Evolutionary conservation across 2,888 invertebrate species (phyloP), one percentile per base, ranked within the genome.

Genomic region (Brassicogethes aeneus): DNA sequence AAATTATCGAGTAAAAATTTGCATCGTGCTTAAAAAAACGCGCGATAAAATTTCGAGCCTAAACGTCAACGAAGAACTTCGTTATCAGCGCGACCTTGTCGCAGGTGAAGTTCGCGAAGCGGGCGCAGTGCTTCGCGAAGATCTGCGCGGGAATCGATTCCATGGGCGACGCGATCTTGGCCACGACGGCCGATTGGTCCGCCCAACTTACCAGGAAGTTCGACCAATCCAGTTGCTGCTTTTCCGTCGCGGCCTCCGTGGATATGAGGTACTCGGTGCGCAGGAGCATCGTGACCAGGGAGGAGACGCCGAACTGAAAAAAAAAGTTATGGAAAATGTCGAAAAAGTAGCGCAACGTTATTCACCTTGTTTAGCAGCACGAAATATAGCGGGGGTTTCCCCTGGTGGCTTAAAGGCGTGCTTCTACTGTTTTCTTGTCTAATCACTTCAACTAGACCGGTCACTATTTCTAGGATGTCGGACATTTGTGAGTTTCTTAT

Each of bases 221-320:
- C 7, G 66, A 71, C 76, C 77, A 77, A 16, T 60, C 61, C 15
- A 48, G 51, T 34, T 55, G 56, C 40, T 70, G 65, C 32, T 59
- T 59, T 17, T 63, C 62, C 2, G 54, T 56, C 3, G 53, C 55
- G 16, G 60, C 57, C 16, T 58, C 59, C 2, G 62, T 57, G 1
- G 69, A 65, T 35, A 70, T 68, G 15, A 73, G 51, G 42, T 64
- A 64, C 50, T 75, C 72, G 1, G 70, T 70, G 46, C 72, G 68
- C 43, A 75, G 70, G 23, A 76, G 59, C 55, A 76, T 64, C 38
- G 70, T 66, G 7, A 71, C 69, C 44, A 77, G 55, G 15, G 75
- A 71, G 2, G 77, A 76, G 17, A 76, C 68, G 14, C 77, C 76
- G 54, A 77, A 74, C 76, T 77, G 57, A 23, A 65, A 67, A 40